Evolutionary conservation across 2,797 vertebrate genomes (phyloP), one percentile per base, ranked within the genome.

Genomic region (Hyperoplus immaculatus): DNA sequence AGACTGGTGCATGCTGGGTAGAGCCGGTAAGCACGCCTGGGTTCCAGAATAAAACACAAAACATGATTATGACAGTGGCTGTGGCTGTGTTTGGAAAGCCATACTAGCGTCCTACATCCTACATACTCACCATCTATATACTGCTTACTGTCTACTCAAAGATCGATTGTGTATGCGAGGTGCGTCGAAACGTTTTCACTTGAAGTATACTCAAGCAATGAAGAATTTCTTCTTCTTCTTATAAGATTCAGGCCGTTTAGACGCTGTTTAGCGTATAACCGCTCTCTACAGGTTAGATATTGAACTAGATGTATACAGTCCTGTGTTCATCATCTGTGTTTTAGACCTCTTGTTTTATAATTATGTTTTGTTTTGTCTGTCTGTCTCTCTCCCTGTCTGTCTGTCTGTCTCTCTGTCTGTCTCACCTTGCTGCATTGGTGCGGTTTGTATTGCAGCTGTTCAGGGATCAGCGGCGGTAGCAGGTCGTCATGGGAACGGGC

Each of bases 381-480:
- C 8, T 55, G 50, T 21, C 49, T 7, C 6, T 12, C n/a, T n/a
- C n/a, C n/a, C 8, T 46, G 41, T 47, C 51, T 56, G 53, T 38
- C 14, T 39, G n/a, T 21, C 9, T n/a, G 43, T 69, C 5, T 57
- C 29, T 43, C 21, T 45, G 51, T n/a, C 51, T 45, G 65, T 45
- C 6, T 10, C 0, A n/a, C 93, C 91, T 85, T 74, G 74, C 85
- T 82, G 91, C 97, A 98, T 80, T 86, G 77, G 71, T 95, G 95
- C 0, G 61, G 84, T 0, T 85, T 58, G 72, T 91, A 93, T 12
- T 78, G 54, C 49, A 85, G 51, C 39, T 75, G 89, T 8, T 70
- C 9, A 0, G 87, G 82, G 4, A 46, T 58, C 14, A 87, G 61
- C 0, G 92, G 85, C 1, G 75, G 75, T 41, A 87, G 71, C 45